Conservation (phyloP, 1,140 invertebrate genomes). For the Leptinotarsa lineolata region DNA sequence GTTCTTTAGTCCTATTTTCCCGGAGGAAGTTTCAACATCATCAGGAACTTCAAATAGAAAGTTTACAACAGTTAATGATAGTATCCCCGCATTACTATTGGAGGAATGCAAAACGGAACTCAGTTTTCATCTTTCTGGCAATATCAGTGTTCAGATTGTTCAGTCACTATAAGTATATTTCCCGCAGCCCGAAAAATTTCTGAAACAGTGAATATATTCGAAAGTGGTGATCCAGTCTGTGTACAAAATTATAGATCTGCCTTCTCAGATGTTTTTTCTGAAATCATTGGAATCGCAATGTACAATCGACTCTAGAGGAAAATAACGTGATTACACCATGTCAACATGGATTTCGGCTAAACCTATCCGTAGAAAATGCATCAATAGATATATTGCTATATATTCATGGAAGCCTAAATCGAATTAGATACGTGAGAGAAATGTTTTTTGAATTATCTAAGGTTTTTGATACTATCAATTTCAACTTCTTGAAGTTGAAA, state of each 20-base stretch:
- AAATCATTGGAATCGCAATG: slow-evolving; percentile 5
- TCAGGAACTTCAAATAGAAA: background rate
- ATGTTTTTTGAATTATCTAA: background rate
- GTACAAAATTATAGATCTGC: slow-evolving; percentile 5
- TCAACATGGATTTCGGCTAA: background rate
- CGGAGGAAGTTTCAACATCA: background rate
- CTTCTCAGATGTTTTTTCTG: background rate
- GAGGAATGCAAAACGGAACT: background rate
- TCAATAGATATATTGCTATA: background rate
- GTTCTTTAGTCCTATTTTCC: background rate
- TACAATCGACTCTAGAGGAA: background rate
- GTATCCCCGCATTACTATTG: background rate
- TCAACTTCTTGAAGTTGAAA: background rate
- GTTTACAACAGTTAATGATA: background rate
- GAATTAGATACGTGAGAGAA: background rate
- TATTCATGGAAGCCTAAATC: background rate
- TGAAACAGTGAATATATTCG: background rate
- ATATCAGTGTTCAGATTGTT: background rate
- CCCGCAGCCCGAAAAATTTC: background rate
- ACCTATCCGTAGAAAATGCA: background rate
- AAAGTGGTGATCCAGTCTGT: background rate
- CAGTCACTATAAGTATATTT: background rate
- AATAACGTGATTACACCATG: slow-evolving; percentile 1
- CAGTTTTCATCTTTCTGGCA: background rate
- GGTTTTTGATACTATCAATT: background rate